Evolutionary conservation across 1,140 invertebrate species (phyloP).

Genomic region (Drosophila paulistorum): DNA sequence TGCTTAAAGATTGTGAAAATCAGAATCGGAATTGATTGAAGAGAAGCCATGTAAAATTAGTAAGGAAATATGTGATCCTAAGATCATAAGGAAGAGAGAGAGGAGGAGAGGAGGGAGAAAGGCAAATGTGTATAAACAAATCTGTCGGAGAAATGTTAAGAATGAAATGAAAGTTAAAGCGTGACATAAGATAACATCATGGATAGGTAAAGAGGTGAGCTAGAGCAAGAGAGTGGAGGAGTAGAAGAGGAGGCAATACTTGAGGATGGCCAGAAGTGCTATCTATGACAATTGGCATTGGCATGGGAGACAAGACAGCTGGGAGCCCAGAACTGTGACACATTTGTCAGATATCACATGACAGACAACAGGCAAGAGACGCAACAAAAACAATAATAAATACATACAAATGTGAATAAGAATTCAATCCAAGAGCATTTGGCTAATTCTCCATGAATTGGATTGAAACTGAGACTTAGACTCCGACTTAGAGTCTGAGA

Average conservation of each 20-base stretch:
- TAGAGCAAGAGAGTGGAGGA: background rate
- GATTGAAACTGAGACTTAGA: conserved; percentile 48
- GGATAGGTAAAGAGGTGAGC: background rate
- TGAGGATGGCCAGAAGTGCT: conserved; percentile 4
- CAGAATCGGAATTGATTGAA: background rate
- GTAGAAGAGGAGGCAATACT: too few species aligned
- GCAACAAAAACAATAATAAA: conserved; percentile 15
- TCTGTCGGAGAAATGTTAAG: background rate
- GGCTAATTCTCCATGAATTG: conserved; percentile 46
- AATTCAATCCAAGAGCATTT: conserved; percentile 17
- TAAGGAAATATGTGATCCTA: too few species aligned
- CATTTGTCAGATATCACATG: conserved; percentile 67
- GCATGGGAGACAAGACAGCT: conserved; percentile 30
- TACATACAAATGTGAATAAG: conserved; percentile 14
- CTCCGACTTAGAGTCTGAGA: conserved; percentile 37
- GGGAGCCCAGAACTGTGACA: conserved; percentile 62
- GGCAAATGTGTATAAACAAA: too few species aligned
- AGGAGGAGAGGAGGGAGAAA: background rate
- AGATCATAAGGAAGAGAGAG: background rate
- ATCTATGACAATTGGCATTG: conserved; percentile 76
- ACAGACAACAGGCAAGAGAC: conserved; percentile 35
- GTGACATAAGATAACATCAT: background rate
- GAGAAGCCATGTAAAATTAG: background rate
- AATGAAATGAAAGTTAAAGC: background rate
- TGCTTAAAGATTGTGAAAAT: background rate